Percentiles rank a stretch among this genome's conserved stretches.
phyloP scores from a whole-genome alignment of 2,797 vertebrate species.

The Poeciliopsis gracilis region DNA sequence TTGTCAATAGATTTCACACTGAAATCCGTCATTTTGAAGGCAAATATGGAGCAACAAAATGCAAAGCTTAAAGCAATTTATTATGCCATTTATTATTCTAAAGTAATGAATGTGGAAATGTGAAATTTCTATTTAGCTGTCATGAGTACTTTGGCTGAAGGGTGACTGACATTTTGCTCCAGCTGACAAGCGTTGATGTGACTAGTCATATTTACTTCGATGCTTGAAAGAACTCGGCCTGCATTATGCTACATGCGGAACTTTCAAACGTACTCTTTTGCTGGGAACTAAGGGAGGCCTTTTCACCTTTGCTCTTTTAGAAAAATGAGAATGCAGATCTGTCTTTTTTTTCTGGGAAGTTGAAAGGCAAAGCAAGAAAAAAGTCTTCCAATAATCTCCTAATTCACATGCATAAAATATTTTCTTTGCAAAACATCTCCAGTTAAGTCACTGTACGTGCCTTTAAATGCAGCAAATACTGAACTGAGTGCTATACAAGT shows the following conservation, averaged over 20 bases:
- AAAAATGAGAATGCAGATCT: constrained; percentile 14
- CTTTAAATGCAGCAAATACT: constrained; percentile 36
- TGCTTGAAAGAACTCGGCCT: constrained; percentile 57
- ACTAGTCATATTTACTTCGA: constrained; percentile 76
- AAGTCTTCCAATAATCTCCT: constrained; percentile 17
- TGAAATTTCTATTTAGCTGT: constrained; percentile 82
- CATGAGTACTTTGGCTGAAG: constrained; percentile 80
- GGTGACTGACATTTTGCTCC: constrained; percentile 81
- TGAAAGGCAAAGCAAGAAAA: constrained; percentile 12
- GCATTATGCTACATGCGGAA: constrained; percentile 65
- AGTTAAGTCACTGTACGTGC: constrained; percentile 36
- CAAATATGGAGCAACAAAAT: constrained; percentile 63
- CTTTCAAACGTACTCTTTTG: constrained; percentile 70
- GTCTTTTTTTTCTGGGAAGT: not conserved
- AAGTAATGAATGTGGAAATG: constrained; percentile 80
- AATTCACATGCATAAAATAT: constrained; percentile 6
- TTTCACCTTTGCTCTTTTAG: constrained; percentile 47
- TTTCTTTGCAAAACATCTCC: constrained; percentile 6
- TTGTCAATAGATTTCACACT: constrained; percentile 55
- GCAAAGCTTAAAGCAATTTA: constrained; percentile 74
- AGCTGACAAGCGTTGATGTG: constrained; percentile 68
- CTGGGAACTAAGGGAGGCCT: constrained; percentile 22
- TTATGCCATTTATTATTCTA: constrained; percentile 79
- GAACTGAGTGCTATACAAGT: constrained; percentile 29
- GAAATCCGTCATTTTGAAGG: constrained; percentile 64